These are phyloP conservation scores for Eucidaris tribuloides DNA, from an alignment of 35 echinoderm and acorn worm species.

Conservation along the genomic window DNA sequence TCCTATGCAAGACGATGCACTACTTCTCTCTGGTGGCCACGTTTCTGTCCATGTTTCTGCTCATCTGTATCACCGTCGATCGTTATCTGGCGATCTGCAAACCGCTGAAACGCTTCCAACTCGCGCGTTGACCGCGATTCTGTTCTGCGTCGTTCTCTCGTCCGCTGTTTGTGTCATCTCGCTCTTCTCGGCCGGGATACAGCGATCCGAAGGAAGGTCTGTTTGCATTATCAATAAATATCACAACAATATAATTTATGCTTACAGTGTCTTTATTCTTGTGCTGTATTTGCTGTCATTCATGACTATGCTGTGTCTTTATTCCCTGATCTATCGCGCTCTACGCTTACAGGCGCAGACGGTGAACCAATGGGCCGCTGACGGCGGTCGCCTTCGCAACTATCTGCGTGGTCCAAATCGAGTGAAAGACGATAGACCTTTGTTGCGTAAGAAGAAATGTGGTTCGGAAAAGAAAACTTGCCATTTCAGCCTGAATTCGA, in stretches of 20 bases:
- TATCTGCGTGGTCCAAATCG: neutral
- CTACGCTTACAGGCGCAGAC: neutral
- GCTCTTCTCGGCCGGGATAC: neutral
- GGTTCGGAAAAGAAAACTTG: neutral
- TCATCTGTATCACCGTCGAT: neutral
- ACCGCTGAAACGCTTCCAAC: neutral
- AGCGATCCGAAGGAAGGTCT: neutral
- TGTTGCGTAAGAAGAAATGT: no score
- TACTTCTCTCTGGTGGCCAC: neutral
- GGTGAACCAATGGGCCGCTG: neutral
- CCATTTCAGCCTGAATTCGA: neutral
- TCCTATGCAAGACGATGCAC: neutral
- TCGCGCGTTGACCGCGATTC: neutral
- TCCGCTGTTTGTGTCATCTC: neutral
- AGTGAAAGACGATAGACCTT: neutral
- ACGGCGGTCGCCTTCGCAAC: neutral
- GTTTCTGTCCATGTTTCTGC: neutral
- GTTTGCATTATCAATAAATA: neutral
- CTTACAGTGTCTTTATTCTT: neutral
- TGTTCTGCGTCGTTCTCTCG: neutral
- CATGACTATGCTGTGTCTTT: neutral
- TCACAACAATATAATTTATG: neutral
- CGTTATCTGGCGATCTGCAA: neutral
- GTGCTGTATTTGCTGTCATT: neutral
- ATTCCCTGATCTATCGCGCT: neutral